These are phyloP conservation scores for Spisula subtruncata DNA, from an alignment of 2,888 invertebrate species.

Conservation along the genomic window DNA sequence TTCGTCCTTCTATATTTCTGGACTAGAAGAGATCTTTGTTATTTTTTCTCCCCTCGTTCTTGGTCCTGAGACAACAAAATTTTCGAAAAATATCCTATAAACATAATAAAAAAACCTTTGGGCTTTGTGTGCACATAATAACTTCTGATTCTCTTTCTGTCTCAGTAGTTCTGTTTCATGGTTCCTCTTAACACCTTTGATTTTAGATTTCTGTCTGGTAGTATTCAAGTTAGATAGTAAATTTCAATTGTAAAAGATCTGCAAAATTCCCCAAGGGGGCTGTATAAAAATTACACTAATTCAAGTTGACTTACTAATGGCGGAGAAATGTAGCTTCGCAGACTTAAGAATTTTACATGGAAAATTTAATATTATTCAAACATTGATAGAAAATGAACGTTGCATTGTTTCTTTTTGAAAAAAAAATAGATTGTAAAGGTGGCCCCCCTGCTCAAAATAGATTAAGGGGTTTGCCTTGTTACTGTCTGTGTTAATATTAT, in stretches of 20 bases:
- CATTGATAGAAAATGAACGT: no score
- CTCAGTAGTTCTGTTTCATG: not conserved
- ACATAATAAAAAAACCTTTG: not conserved
- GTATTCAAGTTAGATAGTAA: not conserved
- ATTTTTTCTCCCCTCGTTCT: no score
- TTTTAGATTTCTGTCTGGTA: constrained; percentile 8
- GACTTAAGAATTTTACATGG: not conserved
- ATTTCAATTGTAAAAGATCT: constrained; percentile 18
- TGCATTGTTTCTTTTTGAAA: no score
- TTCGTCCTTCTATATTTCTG: no score
- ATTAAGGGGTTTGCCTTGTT: no score
- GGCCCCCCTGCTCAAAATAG: no score
- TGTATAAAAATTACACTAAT: constrained; percentile 20
- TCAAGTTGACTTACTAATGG: constrained; percentile 20
- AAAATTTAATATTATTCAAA: not conserved
- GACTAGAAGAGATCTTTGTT: no score
- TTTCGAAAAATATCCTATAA: not conserved
- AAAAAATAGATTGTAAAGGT: no score
- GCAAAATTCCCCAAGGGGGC: not conserved
- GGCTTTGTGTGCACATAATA: no score
- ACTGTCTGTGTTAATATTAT: no score
- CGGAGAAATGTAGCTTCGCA: not conserved
- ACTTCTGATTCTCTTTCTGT: no score
- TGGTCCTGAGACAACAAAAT: no score
- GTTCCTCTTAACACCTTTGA: not conserved